Evolutionary conservation across 2,113 vertebrate species (phyloP).

Genomic region (Anser cygnoides): DNA sequence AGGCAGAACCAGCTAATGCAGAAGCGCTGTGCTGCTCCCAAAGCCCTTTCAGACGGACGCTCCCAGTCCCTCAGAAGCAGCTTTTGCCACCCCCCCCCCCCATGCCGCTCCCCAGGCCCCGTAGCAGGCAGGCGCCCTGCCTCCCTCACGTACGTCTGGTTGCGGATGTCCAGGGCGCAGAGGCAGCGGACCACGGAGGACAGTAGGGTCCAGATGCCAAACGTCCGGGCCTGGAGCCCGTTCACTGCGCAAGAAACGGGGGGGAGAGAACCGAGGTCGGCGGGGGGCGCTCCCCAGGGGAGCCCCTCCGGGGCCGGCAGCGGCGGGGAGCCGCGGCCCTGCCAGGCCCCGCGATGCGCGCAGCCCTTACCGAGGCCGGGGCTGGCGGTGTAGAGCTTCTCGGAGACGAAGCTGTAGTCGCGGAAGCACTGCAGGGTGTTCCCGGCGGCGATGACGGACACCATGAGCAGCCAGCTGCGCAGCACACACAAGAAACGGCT

Average conservation of each 20-base stretch:
- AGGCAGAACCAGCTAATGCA: neutral
- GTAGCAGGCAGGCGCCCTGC: too few species aligned
- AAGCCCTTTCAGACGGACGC: rapidly evolving
- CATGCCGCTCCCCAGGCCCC: neutral
- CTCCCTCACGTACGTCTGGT: slow-evolving; percentile 84
- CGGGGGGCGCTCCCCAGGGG: neutral
- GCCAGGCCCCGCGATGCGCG: too few species aligned
- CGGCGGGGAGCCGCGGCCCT: too few species aligned
- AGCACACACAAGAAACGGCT: slow-evolving; percentile 90
- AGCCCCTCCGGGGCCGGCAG: too few species aligned
- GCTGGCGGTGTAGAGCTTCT: slow-evolving; percentile 92
- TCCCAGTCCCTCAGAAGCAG: neutral
- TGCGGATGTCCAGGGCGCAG: slow-evolving; percentile 95
- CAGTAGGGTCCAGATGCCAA: slow-evolving; percentile 95
- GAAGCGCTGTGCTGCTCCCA: neutral
- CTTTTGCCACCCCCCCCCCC: neutral
- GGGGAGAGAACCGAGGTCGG: neutral
- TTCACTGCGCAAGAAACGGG: slow-evolving; percentile 81
- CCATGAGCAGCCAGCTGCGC: slow-evolving; percentile 94
- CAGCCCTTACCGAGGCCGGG: slow-evolving; percentile 85
- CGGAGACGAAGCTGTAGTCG: slow-evolving; percentile 92
- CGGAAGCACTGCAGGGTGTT: slow-evolving; percentile 95
- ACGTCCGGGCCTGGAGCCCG: slow-evolving; percentile 94
- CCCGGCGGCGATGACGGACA: slow-evolving; percentile 90
- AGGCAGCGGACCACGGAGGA: slow-evolving; percentile 92